phyloP scores from a whole-genome alignment of 1,140 invertebrate species.

The Brachionus sp. region DNA sequence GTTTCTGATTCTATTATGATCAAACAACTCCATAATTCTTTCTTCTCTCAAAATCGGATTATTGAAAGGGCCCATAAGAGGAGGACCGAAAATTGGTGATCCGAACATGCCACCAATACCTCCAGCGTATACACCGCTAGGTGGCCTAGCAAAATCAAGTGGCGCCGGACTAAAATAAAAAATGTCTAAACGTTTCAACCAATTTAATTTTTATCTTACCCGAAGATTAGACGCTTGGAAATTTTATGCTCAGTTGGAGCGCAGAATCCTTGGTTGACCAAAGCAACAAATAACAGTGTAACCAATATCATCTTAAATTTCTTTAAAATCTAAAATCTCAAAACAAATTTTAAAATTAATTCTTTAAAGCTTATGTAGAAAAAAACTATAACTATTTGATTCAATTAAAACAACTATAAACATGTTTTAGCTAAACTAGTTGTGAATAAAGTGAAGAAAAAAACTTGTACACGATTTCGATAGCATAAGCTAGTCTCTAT shows the following conservation, averaged over 20 bases:
- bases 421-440: neutral
- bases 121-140: constrained; percentile 24
- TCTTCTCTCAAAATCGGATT: constrained; percentile 40
- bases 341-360: neutral
- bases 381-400: neutral
- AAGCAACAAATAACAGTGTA: neutral
- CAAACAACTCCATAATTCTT: constrained; percentile 31
- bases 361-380: neutral
- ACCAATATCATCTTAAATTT: neutral
- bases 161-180: neutral
- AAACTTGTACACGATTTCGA: neutral
- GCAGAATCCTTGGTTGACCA: neutral
- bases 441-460: neutral
- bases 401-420: neutral
- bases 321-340: neutral
- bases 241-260: constrained; percentile 28
- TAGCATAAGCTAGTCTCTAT: neutral
- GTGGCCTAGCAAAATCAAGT: constrained; percentile 34
- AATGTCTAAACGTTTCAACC: neutral
- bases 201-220: neutral
- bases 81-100: constrained; percentile 42
- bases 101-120: constrained; percentile 26
- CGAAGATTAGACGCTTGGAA: constrained; percentile 16
- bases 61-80: constrained; percentile 34
- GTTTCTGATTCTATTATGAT: constrained; percentile 26